A percentile compares a stretch with the other conserved stretches of the same genome.
These are phyloP conservation scores for Andrena fulva DNA, from an alignment of 2,888 invertebrate genomes.

Conservation along the genomic window DNA sequence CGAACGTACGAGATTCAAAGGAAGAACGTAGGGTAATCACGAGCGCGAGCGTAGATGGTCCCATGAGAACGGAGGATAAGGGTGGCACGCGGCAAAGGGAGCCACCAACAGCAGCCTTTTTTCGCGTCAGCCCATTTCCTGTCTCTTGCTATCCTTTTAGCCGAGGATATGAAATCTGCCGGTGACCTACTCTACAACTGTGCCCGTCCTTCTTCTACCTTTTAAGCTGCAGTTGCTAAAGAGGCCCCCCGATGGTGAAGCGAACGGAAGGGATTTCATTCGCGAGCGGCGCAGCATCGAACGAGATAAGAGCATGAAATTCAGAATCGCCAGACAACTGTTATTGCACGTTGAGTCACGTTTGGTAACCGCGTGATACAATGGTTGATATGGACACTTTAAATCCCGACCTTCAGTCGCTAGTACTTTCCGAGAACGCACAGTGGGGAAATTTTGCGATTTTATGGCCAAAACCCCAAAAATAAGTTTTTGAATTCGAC, in stretches of 20 bases:
- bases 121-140: slow-evolving; percentile 55
- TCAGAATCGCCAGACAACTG: slow-evolving; percentile 15
- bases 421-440: too few species aligned
- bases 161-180: slow-evolving; percentile 45
- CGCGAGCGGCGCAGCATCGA: slow-evolving; percentile 13
- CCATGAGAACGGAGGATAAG: slow-evolving; percentile 36
- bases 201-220: slow-evolving; percentile 11
- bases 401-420: background rate
- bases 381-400: too few species aligned
- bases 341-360: slow-evolving; percentile 17
- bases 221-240: background rate
- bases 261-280: slow-evolving; percentile 23
- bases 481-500: too few species aligned
- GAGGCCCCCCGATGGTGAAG: background rate
- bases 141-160: slow-evolving; percentile 42
- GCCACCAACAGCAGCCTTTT: slow-evolving; percentile 37
- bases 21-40: slow-evolving; percentile 52
- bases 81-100: slow-evolving; percentile 45
- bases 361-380: too few species aligned
- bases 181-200: slow-evolving; percentile 37
- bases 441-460: too few species aligned
- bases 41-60: slow-evolving; percentile 46
- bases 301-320: slow-evolving; percentile 19
- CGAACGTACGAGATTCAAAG: slow-evolving; percentile 36
- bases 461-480: too few species aligned